phyloP scores from a whole-genome alignment of 2,113 vertebrate genomes.

The Myotis yumanensis region DNA sequence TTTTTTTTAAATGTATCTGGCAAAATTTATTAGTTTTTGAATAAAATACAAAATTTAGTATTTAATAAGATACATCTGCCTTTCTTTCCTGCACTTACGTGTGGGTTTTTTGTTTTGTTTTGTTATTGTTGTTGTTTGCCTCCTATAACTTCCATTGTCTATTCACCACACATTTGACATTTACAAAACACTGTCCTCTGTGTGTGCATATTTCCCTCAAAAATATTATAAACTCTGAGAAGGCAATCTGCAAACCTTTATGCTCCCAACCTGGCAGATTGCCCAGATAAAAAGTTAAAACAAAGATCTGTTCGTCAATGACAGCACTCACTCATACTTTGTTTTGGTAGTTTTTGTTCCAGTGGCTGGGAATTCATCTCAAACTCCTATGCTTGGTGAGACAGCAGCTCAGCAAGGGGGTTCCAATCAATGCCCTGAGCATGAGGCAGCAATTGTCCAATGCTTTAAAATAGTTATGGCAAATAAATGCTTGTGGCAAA shows the following conservation, averaged over 20 bases:
- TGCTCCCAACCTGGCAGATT: neutral
- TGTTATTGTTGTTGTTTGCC: neutral
- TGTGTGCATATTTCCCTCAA: neutral
- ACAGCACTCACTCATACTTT: neutral
- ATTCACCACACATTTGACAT: neutral
- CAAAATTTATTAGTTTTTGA: neutral
- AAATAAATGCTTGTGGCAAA: constrained; percentile 38
- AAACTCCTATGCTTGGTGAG: neutral
- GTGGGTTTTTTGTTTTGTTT: neutral
- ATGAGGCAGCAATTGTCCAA: neutral
- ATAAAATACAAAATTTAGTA: neutral
- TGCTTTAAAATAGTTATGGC: constrained; percentile 29
- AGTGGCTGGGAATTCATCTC: constrained; percentile 1
- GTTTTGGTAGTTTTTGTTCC: neutral
- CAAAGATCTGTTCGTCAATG: neutral
- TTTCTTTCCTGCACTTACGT: constrained; percentile 2
- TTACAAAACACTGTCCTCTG: neutral
- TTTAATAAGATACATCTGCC: neutral
- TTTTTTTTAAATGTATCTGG: neutral
- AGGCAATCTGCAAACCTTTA: neutral
- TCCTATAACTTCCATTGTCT: neutral
- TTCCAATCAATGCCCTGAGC: neutral
- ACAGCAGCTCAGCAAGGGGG: constrained; percentile 1
- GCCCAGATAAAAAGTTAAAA: constrained; percentile 32
- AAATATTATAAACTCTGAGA: neutral